These are phyloP conservation scores for Lasioglossum figueresi DNA, from an alignment of 2,888 invertebrate species.

Conservation along the genomic window DNA sequence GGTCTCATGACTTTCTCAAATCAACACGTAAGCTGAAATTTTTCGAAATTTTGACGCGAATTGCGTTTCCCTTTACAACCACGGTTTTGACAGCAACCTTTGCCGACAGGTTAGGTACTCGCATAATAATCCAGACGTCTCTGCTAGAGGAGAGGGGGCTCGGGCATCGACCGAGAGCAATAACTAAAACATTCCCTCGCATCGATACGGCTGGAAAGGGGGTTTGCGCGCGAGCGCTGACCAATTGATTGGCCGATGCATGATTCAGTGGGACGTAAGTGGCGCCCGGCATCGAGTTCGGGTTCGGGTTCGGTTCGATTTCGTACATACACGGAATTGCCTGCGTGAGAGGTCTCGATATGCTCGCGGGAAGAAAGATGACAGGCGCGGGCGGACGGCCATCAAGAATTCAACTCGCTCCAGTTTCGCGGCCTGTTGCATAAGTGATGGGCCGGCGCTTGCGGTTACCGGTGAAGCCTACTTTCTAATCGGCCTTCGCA, in stretches of 20 bases:
- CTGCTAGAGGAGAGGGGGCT: neutral
- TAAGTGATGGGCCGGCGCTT: conserved; percentile 78
- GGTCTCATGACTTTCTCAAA: too few relatives aligned
- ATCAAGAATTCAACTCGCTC: conserved; percentile 77
- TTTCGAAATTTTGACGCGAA: too few relatives aligned
- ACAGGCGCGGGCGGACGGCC: conserved; percentile 46
- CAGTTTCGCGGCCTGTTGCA: conserved; percentile 72
- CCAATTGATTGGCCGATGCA: conserved; percentile 74
- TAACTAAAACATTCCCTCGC: conserved; percentile 33
- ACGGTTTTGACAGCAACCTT: neutral
- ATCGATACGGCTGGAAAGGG: conserved; percentile 11
- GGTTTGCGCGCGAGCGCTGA: neutral
- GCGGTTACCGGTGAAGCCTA: conserved; percentile 70
- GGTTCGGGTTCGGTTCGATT: neutral
- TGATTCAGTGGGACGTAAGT: conserved; percentile 71
- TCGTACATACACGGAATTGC: neutral
- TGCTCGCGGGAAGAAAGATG: conserved; percentile 54
- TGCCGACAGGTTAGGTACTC: neutral
- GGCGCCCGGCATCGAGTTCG: conserved; percentile 44
- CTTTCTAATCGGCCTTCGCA: conserved; percentile 54
- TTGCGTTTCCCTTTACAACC: too few relatives aligned
- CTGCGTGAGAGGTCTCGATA: conserved; percentile 2
- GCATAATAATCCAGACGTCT: neutral
- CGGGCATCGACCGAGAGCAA: conserved; percentile 15
- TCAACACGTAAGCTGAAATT: too few relatives aligned